Conservation (phyloP, 23 tunicate genomes). For the Clavelina lepadiformis region DNA sequence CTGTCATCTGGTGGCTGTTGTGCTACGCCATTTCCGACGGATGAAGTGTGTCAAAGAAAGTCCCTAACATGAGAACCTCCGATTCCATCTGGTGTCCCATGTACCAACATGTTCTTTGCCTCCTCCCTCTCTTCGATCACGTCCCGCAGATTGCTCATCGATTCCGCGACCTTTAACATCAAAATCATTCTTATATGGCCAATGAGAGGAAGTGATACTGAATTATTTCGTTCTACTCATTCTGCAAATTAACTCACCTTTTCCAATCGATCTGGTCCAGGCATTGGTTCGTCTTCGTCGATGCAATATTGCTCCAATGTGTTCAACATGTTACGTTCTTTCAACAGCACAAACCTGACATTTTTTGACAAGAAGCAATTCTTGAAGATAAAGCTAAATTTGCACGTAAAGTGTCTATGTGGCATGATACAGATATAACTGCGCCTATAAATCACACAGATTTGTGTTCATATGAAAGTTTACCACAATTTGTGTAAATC, state of each 20-base stretch:
- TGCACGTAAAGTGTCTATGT: neutral
- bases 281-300: slow-evolving; percentile 78
- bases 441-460: neutral
- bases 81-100: slow-evolving; percentile 53
- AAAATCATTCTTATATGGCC: neutral
- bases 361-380: neutral
- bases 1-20: too few relatives aligned
- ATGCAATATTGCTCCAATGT: slow-evolving; percentile 49
- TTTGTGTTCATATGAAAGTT: neutral
- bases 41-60: too few relatives aligned
- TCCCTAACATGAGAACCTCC: too few relatives aligned
- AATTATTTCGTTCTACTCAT: neutral
- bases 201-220: neutral
- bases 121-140: slow-evolving; percentile 77
- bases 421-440: neutral
- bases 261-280: slow-evolving; percentile 73
- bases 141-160: slow-evolving; percentile 93
- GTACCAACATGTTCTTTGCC: slow-evolving; percentile 60
- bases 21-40: too few relatives aligned
- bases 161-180: slow-evolving; percentile 75
- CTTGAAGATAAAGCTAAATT: neutral
- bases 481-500: slow-evolving; percentile 86
- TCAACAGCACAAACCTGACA: slow-evolving; percentile 71
- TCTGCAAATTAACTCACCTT: slow-evolving; percentile 46
- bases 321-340: slow-evolving; percentile 89